Evolutionary conservation across 2,113 vertebrate species (phyloP).

Genomic region (Rhinolophus sinicus): DNA sequence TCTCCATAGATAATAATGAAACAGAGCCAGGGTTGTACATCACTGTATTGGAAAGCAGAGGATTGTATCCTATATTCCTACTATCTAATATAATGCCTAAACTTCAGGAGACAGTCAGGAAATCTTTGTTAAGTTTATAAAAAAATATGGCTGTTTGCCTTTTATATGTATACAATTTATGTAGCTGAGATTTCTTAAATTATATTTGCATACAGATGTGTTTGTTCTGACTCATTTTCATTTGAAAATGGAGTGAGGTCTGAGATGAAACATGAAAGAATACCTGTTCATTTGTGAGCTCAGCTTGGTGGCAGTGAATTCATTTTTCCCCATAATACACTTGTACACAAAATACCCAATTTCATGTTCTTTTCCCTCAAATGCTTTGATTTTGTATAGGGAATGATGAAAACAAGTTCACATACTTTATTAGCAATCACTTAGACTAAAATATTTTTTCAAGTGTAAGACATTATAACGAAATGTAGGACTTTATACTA

Average conservation of each 20-base stretch:
- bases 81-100: not conserved
- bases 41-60: not conserved
- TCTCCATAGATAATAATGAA: not conserved
- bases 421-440: not conserved
- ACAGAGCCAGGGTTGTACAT: not conserved
- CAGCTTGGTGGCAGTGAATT: not conserved
- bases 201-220: not conserved
- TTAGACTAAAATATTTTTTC: not conserved
- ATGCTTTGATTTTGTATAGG: not conserved
- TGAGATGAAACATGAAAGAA: not conserved
- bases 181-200: constrained; percentile 1
- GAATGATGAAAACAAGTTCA: not conserved
- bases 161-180: not conserved
- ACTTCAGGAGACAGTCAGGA: not conserved
- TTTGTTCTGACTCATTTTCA: not conserved
- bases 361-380: not conserved
- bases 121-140: not conserved
- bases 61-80: not conserved
- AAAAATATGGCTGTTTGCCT: not conserved
- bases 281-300: not conserved
- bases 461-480: not conserved
- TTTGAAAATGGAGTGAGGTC: not conserved
- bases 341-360: not conserved
- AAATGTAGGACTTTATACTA: not conserved
- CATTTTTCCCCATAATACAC: not conserved